Conservation (phyloP, 2,888 invertebrate species). For the Diabrotica balteata region DNA sequence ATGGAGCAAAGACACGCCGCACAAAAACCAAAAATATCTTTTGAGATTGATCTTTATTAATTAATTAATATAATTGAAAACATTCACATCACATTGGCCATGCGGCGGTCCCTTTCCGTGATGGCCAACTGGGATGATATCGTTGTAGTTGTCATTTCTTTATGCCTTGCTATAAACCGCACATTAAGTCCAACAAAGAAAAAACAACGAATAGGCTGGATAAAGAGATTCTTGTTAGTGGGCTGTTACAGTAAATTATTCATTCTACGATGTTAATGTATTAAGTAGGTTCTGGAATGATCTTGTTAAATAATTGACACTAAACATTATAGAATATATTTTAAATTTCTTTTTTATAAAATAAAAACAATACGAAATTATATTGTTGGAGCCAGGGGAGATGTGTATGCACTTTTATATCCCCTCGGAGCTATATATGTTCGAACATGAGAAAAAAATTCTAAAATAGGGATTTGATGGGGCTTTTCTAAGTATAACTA, state of each 20-base stretch:
- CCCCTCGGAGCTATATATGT: too few relatives aligned
- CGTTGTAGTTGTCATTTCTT: constrained; percentile 52
- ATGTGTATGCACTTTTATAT: too few relatives aligned
- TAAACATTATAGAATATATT: too few relatives aligned
- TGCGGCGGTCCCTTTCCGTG: constrained; percentile 42
- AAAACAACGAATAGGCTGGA: constrained; percentile 20
- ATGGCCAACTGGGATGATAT: constrained; percentile 48
- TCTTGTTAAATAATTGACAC: too few relatives aligned
- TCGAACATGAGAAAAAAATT: too few relatives aligned
- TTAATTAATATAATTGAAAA: constrained; percentile 58
- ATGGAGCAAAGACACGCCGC: constrained; percentile 38
- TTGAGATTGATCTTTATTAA: constrained; percentile 49
- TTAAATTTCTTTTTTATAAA: too few relatives aligned
- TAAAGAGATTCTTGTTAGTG: constrained; percentile 33
- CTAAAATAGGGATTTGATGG: too few relatives aligned
- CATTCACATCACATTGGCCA: constrained; percentile 45
- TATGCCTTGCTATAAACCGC: constrained; percentile 50
- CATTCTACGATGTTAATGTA: too few relatives aligned
- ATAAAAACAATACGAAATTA: too few relatives aligned
- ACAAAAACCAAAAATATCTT: constrained; percentile 40
- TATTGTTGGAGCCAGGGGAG: too few relatives aligned
- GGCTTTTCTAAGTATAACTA: too few relatives aligned
- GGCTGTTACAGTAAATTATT: constrained; percentile 4
- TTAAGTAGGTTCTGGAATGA: too few relatives aligned
- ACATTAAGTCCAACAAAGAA: constrained; percentile 31